Evolutionary conservation across 2,888 invertebrate species (phyloP), one percentile per base, ranked within the genome.

Genomic region (Xanthorhoe designata): DNA sequence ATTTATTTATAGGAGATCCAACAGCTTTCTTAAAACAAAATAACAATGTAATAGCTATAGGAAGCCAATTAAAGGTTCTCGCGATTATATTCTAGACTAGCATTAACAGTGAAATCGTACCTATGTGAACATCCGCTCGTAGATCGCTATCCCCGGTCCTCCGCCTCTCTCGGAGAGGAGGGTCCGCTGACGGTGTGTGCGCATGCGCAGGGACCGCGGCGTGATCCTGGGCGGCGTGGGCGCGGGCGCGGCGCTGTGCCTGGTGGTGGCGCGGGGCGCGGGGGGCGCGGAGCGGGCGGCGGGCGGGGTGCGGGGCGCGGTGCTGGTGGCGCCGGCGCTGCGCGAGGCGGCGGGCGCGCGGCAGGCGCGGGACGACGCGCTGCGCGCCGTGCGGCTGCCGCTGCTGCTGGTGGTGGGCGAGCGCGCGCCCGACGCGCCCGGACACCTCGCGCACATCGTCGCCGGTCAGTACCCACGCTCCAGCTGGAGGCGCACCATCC

Each of bases 261-360:
- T 68, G 83, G 82, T 68, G 83, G 79, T 71, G 84, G 84, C 65
- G 84, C 81, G 74, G 50, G 69, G 62, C 53, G 78, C 64, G 66
- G 73, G 64, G 66, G 74, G 60, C 58, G 73, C 66, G 67, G 65
- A 32, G 92, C 69, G 64, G 51, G 54, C 64, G 55, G 68, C 51
- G 49, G 73, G 72, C 68, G 69, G 75, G 52, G 77, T 79, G 78
- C 80, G 82, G 42, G 96, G 96, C 15, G 94, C 96, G 49, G 94
- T 96, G 70, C 96, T 96, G 80, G 89, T 96, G 65, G 96, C 96
- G 51, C 96, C 96, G 81, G 96, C 96, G 51, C 92, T 95, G 74
- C 90, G 91, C 60, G 95, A 96, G 18, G 94, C 95, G 0, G 95
- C 95, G 81, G 96, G 96, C 15, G 92, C 92, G 75, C 88, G 96